Base-by-base conservation (phyloP, 2,113 vertebrate species). In the Oenanthe melanoleuca region DNA sequence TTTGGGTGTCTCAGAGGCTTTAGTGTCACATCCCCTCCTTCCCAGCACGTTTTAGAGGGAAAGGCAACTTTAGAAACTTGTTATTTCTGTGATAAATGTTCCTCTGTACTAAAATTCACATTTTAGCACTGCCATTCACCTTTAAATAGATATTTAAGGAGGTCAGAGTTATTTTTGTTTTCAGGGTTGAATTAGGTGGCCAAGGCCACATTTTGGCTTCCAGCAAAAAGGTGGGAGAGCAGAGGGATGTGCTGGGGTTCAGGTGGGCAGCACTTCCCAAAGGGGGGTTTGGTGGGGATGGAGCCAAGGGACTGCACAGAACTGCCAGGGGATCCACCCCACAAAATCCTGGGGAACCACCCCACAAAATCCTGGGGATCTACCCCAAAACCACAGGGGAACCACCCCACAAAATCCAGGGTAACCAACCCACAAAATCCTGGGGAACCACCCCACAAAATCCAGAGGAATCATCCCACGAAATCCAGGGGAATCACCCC, bases 181-280 rank as follows among this genome's bases (percentile, higher is more conserved):
- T 61, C 57, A 49, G 40, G 22, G 69, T 7, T 89, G 63, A 29
- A 75, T 28, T 17, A 15, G 25, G 57, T 40, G n/a, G 31, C 37
- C 33, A 61, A 75, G 10, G 66, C 8, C 37, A 77, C 29, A 3
- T 53, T 82, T 31, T 47, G 59, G 23, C 29, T 87, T 24, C 52
- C 37, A 81, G 53, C 21, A 38, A 5, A 49, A 37, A 44, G 22
- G 8, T 0, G 0, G 42, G 17, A 75, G 33, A 49, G 23, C 3
- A 0, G 22, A 22, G 17, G 0, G 0, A 37, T 65, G 65, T 7
- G 6, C 70, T 14, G 16, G 15, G 7, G 19, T 23, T 7, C 31
- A 38, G 64, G 75, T 5, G 6, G 10, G 13, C 8, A 60, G 10
- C 7, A 0, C 9, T 12, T 40, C 49, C 7, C 0, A 67, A 18